Base-by-base conservation (phyloP, 2,888 invertebrate species). In the Torymus aiolomorphi region DNA sequence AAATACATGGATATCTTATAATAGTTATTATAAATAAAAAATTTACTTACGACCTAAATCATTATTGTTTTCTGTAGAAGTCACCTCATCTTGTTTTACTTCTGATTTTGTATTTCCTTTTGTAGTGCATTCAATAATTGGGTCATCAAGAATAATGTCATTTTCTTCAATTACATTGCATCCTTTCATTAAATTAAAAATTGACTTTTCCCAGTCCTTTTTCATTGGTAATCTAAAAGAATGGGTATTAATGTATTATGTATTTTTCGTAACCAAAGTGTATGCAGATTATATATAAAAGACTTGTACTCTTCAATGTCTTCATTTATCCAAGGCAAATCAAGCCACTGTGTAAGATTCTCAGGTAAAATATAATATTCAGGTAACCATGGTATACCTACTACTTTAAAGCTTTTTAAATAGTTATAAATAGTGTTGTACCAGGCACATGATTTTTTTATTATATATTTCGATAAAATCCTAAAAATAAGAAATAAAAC, bases 341-440 rank as follows among this genome's bases (percentile, higher is more conserved):
- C 90, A 14, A 93, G 84, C 92, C 92, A 93, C 61, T 86, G 80
- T 77, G 88, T 88, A 59, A 94, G 88, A 86, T 93, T 87, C 66
- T 80, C 59, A 56, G 93, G 93, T 52, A 93, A 87, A 71, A 84
- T 81, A 86, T 91, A 92, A 62, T 88, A 84, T 4, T 86, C 71
- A 11, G 92, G 92, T 76, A 93, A 87, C 90, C 93, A 93, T 51
- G 86, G 74, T 18, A 91, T 74, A 8, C 93, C 93, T 82, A 92
- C 90, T 1, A 84, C 71, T 84, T 91, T 87, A 24, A 94, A 88
- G 76, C 88, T 87, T 57, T 87, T 84, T 51, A 91, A 82, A 84
- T 89, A 92, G 20, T 86, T 85, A 83, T 91, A 87, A 62, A 94
- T 86, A 72, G 87, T 87, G 13, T 90, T 87, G 83, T 93, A 94